Percentiles rank a stretch among this genome's conserved stretches.
phyloP scores from a whole-genome alignment of 2,888 invertebrate species.

The Ferrisia virgata region DNA sequence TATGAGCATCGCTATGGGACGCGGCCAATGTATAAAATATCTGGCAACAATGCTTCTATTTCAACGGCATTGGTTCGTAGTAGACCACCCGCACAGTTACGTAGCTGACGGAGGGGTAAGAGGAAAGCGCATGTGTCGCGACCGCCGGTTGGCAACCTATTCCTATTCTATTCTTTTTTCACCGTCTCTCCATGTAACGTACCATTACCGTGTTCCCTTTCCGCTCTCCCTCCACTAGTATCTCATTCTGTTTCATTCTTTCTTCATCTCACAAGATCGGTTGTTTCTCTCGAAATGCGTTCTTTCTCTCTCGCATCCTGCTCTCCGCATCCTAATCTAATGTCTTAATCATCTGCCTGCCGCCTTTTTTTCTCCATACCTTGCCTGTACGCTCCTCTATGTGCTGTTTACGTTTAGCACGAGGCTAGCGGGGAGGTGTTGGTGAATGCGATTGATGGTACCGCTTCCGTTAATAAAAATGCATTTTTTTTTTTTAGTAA shows the following conservation, averaged over 20 bases:
- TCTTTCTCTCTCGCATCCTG: slow-evolving; percentile 48
- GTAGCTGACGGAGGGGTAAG: not conserved
- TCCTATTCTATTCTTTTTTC: slow-evolving; percentile 38
- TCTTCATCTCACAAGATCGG: slow-evolving; percentile 4
- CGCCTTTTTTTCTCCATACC: slow-evolving; percentile 38
- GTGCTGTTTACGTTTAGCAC: slow-evolving; percentile 3
- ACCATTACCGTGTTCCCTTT: slow-evolving; percentile 16
- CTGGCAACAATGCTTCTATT: slow-evolving; percentile 32
- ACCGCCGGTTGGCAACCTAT: slow-evolving; percentile 44
- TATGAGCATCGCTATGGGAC: not conserved
- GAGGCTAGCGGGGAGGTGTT: slow-evolving; percentile 26
- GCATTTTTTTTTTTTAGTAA: not conserved
- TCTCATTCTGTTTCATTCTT: slow-evolving; percentile 41
- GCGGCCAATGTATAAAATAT: not conserved
- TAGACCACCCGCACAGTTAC: slow-evolving; percentile 40
- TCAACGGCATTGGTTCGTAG: slow-evolving; percentile 38
- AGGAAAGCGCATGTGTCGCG: slow-evolving; percentile 45
- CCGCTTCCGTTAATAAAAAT: slow-evolving; percentile 39
- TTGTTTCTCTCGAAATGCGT: slow-evolving; percentile 46
- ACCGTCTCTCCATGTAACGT: slow-evolving; percentile 24
- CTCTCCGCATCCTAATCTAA: slow-evolving; percentile 47
- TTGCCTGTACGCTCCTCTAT: slow-evolving; percentile 30
- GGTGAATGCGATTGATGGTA: slow-evolving; percentile 37
- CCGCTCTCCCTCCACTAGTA: not conserved
- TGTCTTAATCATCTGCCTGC: slow-evolving; percentile 44